Conservation (phyloP, 2,888 invertebrate genomes). For the Sericinus montela region DNA sequence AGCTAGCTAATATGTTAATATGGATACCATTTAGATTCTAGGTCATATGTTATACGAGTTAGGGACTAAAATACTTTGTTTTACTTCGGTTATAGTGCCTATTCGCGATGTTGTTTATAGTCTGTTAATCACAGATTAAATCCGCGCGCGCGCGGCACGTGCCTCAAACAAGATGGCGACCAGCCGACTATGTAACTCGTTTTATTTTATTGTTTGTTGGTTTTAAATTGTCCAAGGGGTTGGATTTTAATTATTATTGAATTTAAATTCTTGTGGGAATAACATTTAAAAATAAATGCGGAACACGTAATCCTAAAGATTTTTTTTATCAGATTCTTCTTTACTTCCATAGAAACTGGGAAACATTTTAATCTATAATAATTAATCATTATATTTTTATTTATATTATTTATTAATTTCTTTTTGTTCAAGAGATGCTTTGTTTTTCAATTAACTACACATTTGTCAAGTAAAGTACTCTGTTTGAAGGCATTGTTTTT, state of each 20-base stretch:
- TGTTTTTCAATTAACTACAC: too few species aligned
- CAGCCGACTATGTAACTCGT: constrained; percentile 22
- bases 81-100: neutral
- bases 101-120: constrained; percentile 1
- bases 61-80: neutral
- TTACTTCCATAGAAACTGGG: too few species aligned
- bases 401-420: too few species aligned
- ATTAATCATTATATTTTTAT: too few species aligned
- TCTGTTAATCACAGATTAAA: constrained; percentile 26
- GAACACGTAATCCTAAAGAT: too few species aligned
- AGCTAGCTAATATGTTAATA: neutral
- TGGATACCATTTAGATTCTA: neutral
- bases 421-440: too few species aligned
- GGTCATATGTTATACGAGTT: neutral
- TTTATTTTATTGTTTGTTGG: constrained; percentile 46
- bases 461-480: too few species aligned
- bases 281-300: neutral
- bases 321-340: too few species aligned
- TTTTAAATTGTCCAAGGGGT: constrained; percentile 37
- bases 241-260: constrained; percentile 10
- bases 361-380: too few species aligned
- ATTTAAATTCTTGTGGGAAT: constrained; percentile 18
- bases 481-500: too few species aligned
- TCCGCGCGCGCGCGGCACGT: constrained; percentile 31
- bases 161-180: constrained; percentile 30